Evolutionary conservation across 1,140 invertebrate species (phyloP).

Genomic region (Cotesia typhae): DNA sequence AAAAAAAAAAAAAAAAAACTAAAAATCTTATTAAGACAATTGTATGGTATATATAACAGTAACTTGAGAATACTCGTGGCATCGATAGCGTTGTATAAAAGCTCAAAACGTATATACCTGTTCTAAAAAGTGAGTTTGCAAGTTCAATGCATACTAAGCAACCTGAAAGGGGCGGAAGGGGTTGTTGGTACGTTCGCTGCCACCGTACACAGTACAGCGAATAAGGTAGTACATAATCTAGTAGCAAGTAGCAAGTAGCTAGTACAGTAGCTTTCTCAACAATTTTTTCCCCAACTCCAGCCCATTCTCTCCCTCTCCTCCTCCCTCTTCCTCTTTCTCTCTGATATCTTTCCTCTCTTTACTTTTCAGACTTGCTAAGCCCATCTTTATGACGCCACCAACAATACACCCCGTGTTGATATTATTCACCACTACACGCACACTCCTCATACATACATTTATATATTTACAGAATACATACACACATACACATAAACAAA

Average conservation of each 20-base stretch:
- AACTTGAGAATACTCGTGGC: constrained; percentile 8
- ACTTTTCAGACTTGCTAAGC: constrained; percentile 40
- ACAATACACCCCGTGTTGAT: constrained; percentile 38
- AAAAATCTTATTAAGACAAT: constrained; percentile 12
- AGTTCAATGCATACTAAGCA: constrained; percentile 66
- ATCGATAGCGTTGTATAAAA: constrained; percentile 13
- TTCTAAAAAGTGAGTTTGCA: constrained; percentile 63
- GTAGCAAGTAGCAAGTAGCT: constrained; percentile 40
- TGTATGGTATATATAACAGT: constrained; percentile 1
- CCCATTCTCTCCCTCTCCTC: constrained; percentile 33
- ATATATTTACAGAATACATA: not conserved
- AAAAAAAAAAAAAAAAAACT: not conserved
- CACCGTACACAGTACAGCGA: too few relatives aligned
- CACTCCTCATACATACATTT: not conserved
- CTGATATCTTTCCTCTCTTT: constrained; percentile 26
- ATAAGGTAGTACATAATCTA: too few relatives aligned
- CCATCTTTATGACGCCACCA: constrained; percentile 49
- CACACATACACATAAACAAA: not conserved
- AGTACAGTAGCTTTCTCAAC: constrained; percentile 30
- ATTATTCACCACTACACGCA: constrained; percentile 38
- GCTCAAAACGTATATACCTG: constrained; percentile 35
- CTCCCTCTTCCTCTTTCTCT: constrained; percentile 32
- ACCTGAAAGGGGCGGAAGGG: constrained; percentile 41
- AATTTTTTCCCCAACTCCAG: constrained; percentile 30
- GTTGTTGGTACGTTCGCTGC: too few relatives aligned